Evolutionary conservation across 2,113 vertebrate species (phyloP), one percentile per base, ranked within the genome.

Genomic region (Pachyramphus minor): DNA sequence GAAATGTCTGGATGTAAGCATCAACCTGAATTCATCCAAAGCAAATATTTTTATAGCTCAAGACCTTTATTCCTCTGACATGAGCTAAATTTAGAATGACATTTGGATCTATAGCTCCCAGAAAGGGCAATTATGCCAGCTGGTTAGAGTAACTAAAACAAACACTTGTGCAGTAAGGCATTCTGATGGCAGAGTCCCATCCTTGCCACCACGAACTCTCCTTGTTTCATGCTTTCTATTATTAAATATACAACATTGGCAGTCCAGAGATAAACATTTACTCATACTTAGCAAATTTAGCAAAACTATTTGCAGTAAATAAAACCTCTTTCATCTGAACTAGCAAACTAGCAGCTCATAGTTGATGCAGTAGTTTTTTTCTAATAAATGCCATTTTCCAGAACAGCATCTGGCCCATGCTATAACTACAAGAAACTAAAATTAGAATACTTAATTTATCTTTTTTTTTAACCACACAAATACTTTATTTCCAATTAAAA

Each of bases 121-220:
- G 95, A 95, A 97, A 97, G 96, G 97, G 92, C 96, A 98, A 95
- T 96, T 94, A 97, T 90, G 96, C 87, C 95, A 95, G 92, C 72
- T 97, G 95, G 95, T 96, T 86, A 92, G 93, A 96, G 97, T 97
- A 97, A 96, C 96, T 95, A 97, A 97, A 97, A 97, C 96, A 97
- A 97, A 98, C 95, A 97, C 88, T 97, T 88, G 84, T 91, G 75
- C n/a, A 37, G 90, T 75, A 96, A 93, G 84, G 87, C 69, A 66
- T 90, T 83, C 81, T 96, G 95, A 97, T 96, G 81, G 86, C 91
- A 96, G 78, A 95, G 73, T 66, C 53, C 66, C 59, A 90, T 78
- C 39, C 58, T 93, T 93, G 62, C 78, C 6, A 42, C 83, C 75
- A 58, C 4, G 19, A 94, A 89, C 49, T 18, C 6, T 55, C 4